phyloP scores from a whole-genome alignment of 2,888 invertebrate genomes.

The Drosophila subsilvestris region DNA sequence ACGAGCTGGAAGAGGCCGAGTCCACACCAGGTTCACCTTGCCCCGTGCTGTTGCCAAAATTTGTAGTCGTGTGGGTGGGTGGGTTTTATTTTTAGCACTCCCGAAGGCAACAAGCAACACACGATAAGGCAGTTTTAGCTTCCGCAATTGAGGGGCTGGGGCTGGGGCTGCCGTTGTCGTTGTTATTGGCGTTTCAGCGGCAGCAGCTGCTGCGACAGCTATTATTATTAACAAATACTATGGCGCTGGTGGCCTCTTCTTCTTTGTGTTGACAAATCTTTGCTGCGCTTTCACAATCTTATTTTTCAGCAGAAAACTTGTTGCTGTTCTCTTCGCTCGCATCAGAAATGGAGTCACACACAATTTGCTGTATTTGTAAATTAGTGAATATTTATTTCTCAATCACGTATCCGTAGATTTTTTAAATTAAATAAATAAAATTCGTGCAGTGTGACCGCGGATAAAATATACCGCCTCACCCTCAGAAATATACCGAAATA shows the following conservation, averaged over 20 bases:
- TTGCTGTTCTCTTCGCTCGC: neutral
- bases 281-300: constrained; percentile 40
- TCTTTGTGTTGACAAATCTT: constrained; percentile 39
- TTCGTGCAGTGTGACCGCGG: no score
- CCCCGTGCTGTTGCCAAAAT: constrained; percentile 47
- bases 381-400: neutral
- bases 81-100: constrained; percentile 74
- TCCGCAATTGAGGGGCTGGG: constrained; percentile 56
- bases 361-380: constrained; percentile 3
- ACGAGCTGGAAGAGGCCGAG: neutral
- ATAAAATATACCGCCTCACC: no score
- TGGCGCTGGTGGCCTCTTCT: constrained; percentile 26
- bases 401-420: neutral
- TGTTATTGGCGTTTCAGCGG: constrained; percentile 34
- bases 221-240: constrained; percentile 44
- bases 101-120: constrained; percentile 47
- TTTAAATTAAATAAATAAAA: no score
- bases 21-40: constrained; percentile 40
- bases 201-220: constrained; percentile 15
- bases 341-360: constrained; percentile 2
- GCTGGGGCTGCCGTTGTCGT: constrained; percentile 32
- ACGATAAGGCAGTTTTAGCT: constrained; percentile 57
- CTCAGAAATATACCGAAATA: no score
- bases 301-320: neutral
- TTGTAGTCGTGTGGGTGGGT: constrained; percentile 26